phyloP scores from a whole-genome alignment of 2,888 invertebrate genomes.

The Eupeodes latifasciatus region DNA sequence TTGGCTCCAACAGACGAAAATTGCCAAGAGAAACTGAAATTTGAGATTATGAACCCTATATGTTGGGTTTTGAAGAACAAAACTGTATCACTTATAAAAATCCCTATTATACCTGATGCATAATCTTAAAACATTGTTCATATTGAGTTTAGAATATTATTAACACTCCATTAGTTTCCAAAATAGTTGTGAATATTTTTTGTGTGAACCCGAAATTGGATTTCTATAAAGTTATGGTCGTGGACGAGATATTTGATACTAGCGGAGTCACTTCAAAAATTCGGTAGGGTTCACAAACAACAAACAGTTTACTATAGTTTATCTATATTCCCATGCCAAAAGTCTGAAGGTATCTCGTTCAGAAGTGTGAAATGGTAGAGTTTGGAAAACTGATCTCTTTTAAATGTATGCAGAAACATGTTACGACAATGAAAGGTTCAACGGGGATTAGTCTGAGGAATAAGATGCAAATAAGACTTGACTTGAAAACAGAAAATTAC shows the following conservation, averaged over 20 bases:
- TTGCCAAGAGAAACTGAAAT: constrained; percentile 44
- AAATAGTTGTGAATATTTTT: constrained; percentile 47
- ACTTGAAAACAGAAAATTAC: background rate
- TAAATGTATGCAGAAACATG: background rate
- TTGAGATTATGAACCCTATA: constrained; percentile 34
- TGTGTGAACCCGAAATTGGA: constrained; percentile 17
- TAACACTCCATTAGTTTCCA: constrained; percentile 34
- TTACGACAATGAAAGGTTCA: background rate
- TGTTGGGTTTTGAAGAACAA: background rate
- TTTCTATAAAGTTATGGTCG: background rate
- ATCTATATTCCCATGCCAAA: background rate
- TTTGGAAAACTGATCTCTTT: constrained; percentile 32
- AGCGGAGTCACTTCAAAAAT: constrained; percentile 26
- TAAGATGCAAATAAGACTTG: too few relatives aligned
- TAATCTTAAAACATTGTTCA: background rate
- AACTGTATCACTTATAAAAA: background rate
- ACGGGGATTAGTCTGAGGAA: background rate
- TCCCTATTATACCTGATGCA: background rate
- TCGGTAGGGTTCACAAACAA: constrained; percentile 1
- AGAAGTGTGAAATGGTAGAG: constrained; percentile 53
- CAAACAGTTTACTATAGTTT: background rate
- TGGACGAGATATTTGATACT: constrained; percentile 36
- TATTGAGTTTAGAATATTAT: constrained; percentile 35
- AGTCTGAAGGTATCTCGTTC: background rate
- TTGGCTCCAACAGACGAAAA: constrained; percentile 25